Percentiles rank a stretch among this genome's conserved stretches.
These are phyloP conservation scores for Drusus annulatus DNA, from an alignment of 1,140 invertebrate genomes.

Conservation along the genomic window DNA sequence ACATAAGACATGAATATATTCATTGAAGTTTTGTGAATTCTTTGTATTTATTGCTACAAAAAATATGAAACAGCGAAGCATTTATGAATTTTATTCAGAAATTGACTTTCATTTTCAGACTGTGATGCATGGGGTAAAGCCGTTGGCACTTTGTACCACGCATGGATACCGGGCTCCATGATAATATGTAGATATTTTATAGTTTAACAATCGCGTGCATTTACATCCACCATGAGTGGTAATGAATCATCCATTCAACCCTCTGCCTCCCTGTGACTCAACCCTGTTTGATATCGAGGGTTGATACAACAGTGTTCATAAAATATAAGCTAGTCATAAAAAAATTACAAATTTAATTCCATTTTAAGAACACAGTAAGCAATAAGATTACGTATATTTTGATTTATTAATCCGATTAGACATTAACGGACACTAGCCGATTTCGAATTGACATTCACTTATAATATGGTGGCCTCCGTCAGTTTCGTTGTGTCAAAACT, in stretches of 20 bases:
- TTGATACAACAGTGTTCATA: neutral
- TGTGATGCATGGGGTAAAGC: too few species aligned
- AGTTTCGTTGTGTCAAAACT: neutral
- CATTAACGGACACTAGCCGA: neutral
- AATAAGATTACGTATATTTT: conserved; percentile 4
- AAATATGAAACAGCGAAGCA: neutral
- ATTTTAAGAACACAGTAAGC: neutral
- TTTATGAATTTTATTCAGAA: neutral
- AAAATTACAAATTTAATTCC: too few species aligned
- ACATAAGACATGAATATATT: neutral
- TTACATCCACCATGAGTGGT: conserved; percentile 18
- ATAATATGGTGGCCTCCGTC: conserved; percentile 24
- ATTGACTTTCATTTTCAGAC: neutral
- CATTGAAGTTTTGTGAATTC: neutral
- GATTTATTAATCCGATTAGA: neutral
- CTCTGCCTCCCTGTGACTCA: neutral
- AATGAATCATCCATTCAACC: conserved; percentile 17
- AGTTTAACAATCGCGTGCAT: conserved; percentile 27
- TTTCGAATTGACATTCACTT: conserved; percentile 23
- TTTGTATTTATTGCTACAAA: neutral
- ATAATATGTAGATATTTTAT: conserved; percentile 1
- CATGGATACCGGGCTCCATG: neutral
- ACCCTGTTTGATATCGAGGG: conserved; percentile 9
- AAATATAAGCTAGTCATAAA: too few species aligned
- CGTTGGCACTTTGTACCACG: neutral